phyloP scores from a whole-genome alignment of 92 coral and sea anemone species.

The Epizoanthus ramosus region DNA sequence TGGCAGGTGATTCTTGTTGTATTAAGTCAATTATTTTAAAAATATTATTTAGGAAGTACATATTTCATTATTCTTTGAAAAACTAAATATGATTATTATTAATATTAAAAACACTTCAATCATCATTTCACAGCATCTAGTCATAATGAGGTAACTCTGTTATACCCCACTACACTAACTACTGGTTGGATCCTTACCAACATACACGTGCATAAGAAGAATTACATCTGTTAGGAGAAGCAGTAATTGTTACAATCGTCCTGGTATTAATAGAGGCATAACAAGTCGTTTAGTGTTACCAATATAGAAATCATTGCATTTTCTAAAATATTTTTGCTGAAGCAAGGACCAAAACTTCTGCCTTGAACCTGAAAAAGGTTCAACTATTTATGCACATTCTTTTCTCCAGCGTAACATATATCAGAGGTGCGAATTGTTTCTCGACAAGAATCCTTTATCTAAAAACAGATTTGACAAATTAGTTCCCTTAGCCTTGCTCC shows the following conservation, averaged over 20 bases:
- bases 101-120: not conserved
- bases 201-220: constrained; percentile 16
- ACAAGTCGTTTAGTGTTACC: constrained; percentile 14
- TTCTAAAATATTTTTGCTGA: not conserved
- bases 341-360: constrained; percentile 23
- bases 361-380: constrained; percentile 18
- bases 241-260: constrained; percentile 7
- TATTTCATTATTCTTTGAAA: too few relatives aligned
- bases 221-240: constrained; percentile 31
- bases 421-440: constrained; percentile 7
- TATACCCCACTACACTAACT: constrained; percentile 27
- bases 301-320: constrained; percentile 14
- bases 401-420: too few relatives aligned
- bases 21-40: too few relatives aligned
- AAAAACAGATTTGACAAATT: constrained; percentile 12
- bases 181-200: constrained; percentile 18
- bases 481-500: constrained; percentile 51
- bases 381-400: constrained; percentile 26
- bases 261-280: constrained; percentile 22
- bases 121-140: constrained; percentile 13
- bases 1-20: too few relatives aligned
- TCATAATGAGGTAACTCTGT: constrained; percentile 10
- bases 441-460: constrained; percentile 24
- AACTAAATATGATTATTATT: too few relatives aligned
- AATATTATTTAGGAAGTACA: too few relatives aligned